Conservation (phyloP, 2,797 vertebrate genomes). For the Peromyscus attwateri region DNA sequence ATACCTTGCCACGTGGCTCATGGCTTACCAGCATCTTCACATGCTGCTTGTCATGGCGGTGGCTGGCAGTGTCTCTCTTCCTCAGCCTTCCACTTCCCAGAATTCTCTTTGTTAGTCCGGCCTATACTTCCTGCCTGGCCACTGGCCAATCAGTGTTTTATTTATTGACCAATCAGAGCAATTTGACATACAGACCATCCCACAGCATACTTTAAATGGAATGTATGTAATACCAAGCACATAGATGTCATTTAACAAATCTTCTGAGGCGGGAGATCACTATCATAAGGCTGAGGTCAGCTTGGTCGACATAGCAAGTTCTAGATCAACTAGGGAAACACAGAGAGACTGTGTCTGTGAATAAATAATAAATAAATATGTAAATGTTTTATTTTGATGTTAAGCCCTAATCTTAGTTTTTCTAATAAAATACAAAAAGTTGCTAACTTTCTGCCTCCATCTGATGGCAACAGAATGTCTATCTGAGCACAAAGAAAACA, state of each 20-base stretch:
- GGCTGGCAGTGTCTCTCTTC: no score
- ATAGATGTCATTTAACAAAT: not conserved
- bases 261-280: not conserved
- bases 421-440: not conserved
- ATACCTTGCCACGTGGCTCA: no score
- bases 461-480: not conserved
- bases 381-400: not conserved
- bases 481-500: not conserved
- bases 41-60: no score
- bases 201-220: not conserved
- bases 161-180: no score
- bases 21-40: no score
- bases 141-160: no score
- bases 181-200: no score
- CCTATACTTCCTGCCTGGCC: no score
- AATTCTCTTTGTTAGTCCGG: no score
- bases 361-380: not conserved
- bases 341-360: not conserved
- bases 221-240: not conserved
- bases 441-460: not conserved
- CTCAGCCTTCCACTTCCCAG: no score
- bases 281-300: not conserved
- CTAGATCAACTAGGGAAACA: not conserved
- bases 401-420: constrained; percentile 3
- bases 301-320: not conserved